phyloP scores from a whole-genome alignment of 1,140 invertebrate species.

The Micrasema minimum region DNA sequence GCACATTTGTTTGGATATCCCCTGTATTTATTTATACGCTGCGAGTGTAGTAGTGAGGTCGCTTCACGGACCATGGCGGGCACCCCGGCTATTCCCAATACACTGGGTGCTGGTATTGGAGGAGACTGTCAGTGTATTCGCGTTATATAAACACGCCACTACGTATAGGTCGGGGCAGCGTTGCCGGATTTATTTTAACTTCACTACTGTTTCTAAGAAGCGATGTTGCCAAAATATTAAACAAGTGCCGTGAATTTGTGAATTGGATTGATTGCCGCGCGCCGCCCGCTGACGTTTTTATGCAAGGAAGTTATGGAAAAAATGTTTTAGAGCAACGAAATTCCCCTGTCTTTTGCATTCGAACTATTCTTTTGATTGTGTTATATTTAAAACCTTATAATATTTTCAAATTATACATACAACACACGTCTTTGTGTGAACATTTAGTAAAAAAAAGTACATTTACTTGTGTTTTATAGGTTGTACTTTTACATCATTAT shows the following conservation, averaged over 20 bases:
- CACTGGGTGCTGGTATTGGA: constrained; percentile 1
- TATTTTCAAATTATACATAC: too few relatives aligned
- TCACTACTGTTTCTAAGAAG: neutral
- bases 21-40: constrained; percentile 5
- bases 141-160: constrained; percentile 38
- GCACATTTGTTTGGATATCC: constrained; percentile 24
- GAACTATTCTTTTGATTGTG: too few relatives aligned
- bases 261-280: constrained; percentile 35
- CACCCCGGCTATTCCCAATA: constrained; percentile 33
- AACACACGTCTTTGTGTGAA: too few relatives aligned
- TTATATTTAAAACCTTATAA: too few relatives aligned
- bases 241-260: neutral
- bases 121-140: constrained; percentile 13
- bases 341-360: constrained; percentile 6
- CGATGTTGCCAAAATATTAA: constrained; percentile 25
- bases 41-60: constrained; percentile 23
- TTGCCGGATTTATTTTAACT: constrained; percentile 5
- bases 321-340: constrained; percentile 25
- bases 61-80: constrained; percentile 22
- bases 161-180: constrained; percentile 24
- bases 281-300: constrained; percentile 38
- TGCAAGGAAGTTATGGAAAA: constrained; percentile 33
- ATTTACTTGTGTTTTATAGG: too few relatives aligned
- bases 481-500: too few relatives aligned
- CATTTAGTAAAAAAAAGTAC: too few relatives aligned